Base-by-base conservation (phyloP, 2,797 vertebrate species). In the Urocyon cinereoargenteus region DNA sequence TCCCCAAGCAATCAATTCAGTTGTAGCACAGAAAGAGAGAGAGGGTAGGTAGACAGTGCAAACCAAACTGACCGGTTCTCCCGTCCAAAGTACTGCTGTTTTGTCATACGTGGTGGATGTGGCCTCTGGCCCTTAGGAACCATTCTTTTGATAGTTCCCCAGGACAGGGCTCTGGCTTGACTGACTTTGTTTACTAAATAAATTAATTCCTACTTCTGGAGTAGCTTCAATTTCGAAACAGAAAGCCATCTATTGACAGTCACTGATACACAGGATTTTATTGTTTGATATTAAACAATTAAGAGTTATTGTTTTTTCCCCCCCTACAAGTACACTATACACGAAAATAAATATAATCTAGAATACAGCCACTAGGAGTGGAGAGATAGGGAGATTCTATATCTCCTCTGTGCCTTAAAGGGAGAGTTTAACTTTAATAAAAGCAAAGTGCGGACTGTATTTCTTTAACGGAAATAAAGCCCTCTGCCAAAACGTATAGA, bases 251-350 rank as follows among this genome's bases (percentile, higher is more conserved):
- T 97, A 97, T 97, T 97, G 97, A 96, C 53, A 96, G 93, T 96
- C 85, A 79, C 97, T 92, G 93, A 95, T 97, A 98, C 97, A 97
- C 97, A 97, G 94, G 95, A 98, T 98, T 98, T 98, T 97, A 98
- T 98, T 98, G 98, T 98, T 97, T 98, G 96, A 97, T 98, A 98
- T 98, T 97, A 97, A 97, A 97, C 97, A 97, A 97, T 97, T 97
- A 98, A 98, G 97, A 98, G 92, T 97, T 97, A 97, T 97, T 97
- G 95, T 96, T 91, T 96, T 93, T 96, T 95, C 93, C 62, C 0
- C 55, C 36, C 57, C 92, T 79, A 97, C 96, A 97, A 97, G 90
- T 96, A 97, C 77, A 51, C 96, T 92, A 98, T 96, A 97, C 92
- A 96, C 93, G 92, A 97, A 97, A 97, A 97, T 97, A 98, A 98